Base-by-base conservation (phyloP, 1,140 invertebrate species). In the Diplogasteroides magnus region DNA sequence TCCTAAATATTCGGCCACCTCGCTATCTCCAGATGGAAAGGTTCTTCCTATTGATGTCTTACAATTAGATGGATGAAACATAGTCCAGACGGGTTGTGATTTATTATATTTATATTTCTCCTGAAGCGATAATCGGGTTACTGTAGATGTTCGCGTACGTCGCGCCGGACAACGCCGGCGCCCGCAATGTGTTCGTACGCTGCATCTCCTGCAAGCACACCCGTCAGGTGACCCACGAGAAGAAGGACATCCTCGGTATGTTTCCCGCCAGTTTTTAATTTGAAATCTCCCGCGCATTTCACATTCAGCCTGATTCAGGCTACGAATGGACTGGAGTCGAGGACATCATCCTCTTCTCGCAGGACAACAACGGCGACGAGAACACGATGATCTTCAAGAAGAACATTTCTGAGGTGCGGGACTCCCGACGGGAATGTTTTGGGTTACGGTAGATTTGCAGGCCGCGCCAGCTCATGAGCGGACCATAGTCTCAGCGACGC, bases 351-450 rank as follows among this genome's bases (percentile, higher is more conserved):
- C 32, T 75, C 13, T 75, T 62, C 72, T 3, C 56, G 25, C 72
- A 75, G 60, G 74, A 75, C 57, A 75, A 74, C 31, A 67, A 75
- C 61, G 74, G 74, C 19, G 74, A 75, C 58, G 74, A 75, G 68
- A 75, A 75, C 57, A 65, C 64, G 15, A 69, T 48, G 25, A 61
- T 75, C 31, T 75, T 63, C 68, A 73, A 74, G 72, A 70, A 72
- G 65, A 74, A 75, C 60, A 71, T 75, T 27, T 70, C 74, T 2
- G 25, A 66, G 55, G 66, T 68, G 23, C 19, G 29, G n/a, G n/a
- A n/a, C n/a, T n/a, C n/a, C n/a, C 1, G 1, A 6, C 60, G 2
- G 25, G 19, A 2, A 0, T 56, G 3, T 65, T 48, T 59, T 59
- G 11, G 13, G n/a, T 57, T 27, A 64, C 15, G 29, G 27, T 31